phyloP scores from a whole-genome alignment of 2,113 vertebrate species.

The Gambusia holbrooki region DNA sequence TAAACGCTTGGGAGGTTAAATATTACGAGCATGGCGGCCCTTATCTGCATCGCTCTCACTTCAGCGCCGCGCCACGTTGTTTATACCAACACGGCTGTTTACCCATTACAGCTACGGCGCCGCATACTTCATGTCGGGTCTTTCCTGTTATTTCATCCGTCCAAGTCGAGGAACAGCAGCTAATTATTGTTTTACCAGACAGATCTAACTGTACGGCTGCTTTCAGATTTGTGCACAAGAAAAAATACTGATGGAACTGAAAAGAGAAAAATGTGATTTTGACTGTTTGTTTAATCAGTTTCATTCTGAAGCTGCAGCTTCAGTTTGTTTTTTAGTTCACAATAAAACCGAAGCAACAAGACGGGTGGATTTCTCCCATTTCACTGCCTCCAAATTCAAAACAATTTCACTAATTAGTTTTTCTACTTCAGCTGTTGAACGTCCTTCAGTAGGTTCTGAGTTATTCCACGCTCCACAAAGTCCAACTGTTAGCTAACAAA shows the following conservation, averaged over 20 bases:
- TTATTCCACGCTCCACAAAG: not conserved
- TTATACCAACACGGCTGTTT: constrained; percentile 53
- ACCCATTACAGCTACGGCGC: constrained; percentile 50
- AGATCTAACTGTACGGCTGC: not conserved
- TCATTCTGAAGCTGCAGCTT: not conserved
- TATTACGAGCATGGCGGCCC: constrained; percentile 26
- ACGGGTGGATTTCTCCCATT: not conserved
- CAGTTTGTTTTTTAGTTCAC: no score
- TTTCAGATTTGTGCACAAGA: not conserved
- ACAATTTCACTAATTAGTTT: no score
- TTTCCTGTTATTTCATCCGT: constrained; percentile 33
- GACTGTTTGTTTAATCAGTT: not conserved
- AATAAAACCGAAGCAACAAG: not conserved
- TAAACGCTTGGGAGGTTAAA: constrained; percentile 60
- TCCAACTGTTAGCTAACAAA: not conserved
- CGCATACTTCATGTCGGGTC: constrained; percentile 64
- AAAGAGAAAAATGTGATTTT: not conserved
- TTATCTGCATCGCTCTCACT: constrained; percentile 36
- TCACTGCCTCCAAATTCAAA: not conserved
- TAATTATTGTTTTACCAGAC: constrained; percentile 26
- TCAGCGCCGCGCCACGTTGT: constrained; percentile 4
- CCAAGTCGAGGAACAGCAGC: constrained; percentile 40
- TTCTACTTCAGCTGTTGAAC: not conserved
- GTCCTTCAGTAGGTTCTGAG: not conserved
- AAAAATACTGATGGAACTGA: not conserved